Percentiles rank a stretch among this genome's conserved stretches.
Conservation (phyloP, 2,113 vertebrate species). For the Saguinus imperator region DNA sequence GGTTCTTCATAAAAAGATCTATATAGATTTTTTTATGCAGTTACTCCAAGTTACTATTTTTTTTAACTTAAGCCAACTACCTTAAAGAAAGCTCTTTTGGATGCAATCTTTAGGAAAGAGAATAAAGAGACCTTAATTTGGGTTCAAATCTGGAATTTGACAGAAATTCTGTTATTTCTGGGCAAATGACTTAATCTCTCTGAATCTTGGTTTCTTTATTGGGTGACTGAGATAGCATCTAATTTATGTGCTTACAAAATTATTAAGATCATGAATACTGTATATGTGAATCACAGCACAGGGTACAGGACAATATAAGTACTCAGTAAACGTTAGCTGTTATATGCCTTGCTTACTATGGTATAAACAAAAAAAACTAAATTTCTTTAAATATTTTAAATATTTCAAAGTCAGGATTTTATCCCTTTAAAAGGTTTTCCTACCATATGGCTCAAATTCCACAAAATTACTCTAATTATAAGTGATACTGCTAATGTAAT, state of each 20-base stretch:
- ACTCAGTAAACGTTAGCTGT: neutral
- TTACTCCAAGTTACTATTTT: neutral
- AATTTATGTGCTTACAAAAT: neutral
- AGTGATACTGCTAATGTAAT: neutral
- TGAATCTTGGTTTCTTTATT: constrained; percentile 25
- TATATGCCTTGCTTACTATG: neutral
- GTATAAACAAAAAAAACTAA: neutral
- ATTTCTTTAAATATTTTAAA: constrained; percentile 16
- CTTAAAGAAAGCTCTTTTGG: neutral
- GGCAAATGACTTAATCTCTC: constrained; percentile 22
- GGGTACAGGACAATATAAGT: neutral
- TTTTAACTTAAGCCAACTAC: neutral
- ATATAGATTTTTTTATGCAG: neutral
- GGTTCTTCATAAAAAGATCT: neutral
- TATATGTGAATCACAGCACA: neutral
- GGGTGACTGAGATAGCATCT: neutral
- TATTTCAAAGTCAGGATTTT: neutral
- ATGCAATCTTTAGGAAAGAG: neutral
- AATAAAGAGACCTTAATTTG: neutral
- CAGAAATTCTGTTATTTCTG: neutral
- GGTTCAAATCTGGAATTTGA: neutral
- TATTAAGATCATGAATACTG: neutral
- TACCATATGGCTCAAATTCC: neutral
- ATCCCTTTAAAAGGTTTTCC: neutral
- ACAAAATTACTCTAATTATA: neutral